A percentile compares a stretch with the other conserved stretches of the same genome.
These are phyloP conservation scores for Danio rerio DNA, from an alignment of 2,113 vertebrate species.

Conservation along the genomic window DNA sequence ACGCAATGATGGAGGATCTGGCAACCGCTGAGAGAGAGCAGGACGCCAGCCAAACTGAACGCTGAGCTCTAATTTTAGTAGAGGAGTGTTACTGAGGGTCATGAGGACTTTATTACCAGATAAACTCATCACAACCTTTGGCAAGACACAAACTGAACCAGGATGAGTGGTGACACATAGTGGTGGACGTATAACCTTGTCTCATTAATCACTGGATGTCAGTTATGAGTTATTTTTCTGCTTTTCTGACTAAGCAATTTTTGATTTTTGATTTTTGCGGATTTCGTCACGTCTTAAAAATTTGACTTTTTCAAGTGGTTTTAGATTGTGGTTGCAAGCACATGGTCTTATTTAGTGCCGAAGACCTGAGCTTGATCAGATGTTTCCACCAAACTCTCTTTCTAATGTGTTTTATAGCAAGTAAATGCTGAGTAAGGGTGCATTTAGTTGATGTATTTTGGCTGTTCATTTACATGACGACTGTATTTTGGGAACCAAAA, in stretches of 20 bases:
- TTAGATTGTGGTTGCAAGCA: background rate
- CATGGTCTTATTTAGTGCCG: background rate
- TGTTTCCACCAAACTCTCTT: background rate
- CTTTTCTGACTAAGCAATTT: background rate
- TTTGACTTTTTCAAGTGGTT: background rate
- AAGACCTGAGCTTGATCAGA: background rate
- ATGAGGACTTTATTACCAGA: slow-evolving; percentile 78
- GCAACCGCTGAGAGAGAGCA: slow-evolving; percentile 35
- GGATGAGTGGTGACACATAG: slow-evolving; percentile 29
- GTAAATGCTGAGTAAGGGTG: background rate
- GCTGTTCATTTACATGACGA: too few species aligned
- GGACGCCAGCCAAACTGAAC: slow-evolving; percentile 79
- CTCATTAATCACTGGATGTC: background rate
- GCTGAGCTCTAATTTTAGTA: slow-evolving; percentile 84
- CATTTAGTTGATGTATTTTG: too few species aligned
- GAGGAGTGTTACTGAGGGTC: slow-evolving; percentile 81
- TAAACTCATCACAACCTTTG: slow-evolving; percentile 68
- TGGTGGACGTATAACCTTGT: slow-evolving; percentile 29
- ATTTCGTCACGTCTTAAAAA: background rate
- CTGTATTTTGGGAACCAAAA: too few species aligned
- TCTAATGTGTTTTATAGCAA: background rate
- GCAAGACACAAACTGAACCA: slow-evolving; percentile 41
- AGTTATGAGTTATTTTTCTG: background rate
- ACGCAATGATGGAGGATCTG: slow-evolving; percentile 32
- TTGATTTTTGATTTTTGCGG: background rate